These are phyloP conservation scores for Danaus chrysippus DNA, from an alignment of 2,888 invertebrate species.

Conservation along the genomic window DNA sequence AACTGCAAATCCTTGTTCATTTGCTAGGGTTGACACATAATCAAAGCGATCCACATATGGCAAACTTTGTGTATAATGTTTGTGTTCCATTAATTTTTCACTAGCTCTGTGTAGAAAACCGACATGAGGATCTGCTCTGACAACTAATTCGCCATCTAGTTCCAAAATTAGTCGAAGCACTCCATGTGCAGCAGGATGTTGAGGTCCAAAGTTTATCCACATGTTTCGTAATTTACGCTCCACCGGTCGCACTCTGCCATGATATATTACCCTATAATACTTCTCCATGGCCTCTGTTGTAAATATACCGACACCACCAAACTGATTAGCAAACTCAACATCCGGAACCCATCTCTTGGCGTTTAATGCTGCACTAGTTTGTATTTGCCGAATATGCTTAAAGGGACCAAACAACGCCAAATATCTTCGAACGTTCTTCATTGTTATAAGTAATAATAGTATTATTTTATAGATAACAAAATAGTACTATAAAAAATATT, in stretches of 20 bases:
- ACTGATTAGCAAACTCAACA: slow-evolving; percentile 76
- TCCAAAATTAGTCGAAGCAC: slow-evolving; percentile 89
- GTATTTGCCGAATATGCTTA: slow-evolving; percentile 39
- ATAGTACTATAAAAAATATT: not conserved
- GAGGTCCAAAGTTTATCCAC: slow-evolving; percentile 91
- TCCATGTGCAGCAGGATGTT: slow-evolving; percentile 95
- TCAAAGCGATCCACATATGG: slow-evolving; percentile 94
- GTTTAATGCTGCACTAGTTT: slow-evolving; percentile 36
- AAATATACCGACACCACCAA: slow-evolving; percentile 78
- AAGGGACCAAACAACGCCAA: slow-evolving; percentile 14
- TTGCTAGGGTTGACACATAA: slow-evolving; percentile 90
- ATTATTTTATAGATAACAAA: not conserved
- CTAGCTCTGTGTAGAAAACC: slow-evolving; percentile 93
- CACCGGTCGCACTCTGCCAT: slow-evolving; percentile 54
- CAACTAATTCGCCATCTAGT: slow-evolving; percentile 89
- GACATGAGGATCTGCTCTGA: slow-evolving; percentile 90
- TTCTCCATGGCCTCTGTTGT: slow-evolving; percentile 67
- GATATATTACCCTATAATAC: slow-evolving; percentile 56
- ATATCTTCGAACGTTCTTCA: slow-evolving; percentile 12
- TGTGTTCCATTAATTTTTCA: slow-evolving; percentile 93
- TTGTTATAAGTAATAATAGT: not conserved
- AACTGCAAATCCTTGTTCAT: slow-evolving; percentile 87
- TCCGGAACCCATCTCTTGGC: slow-evolving; percentile 82
- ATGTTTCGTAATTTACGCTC: slow-evolving; percentile 83
- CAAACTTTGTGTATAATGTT: slow-evolving; percentile 90